Base-by-base conservation (phyloP, 2,888 invertebrate species). In the Pogonocherus hispidulus region DNA sequence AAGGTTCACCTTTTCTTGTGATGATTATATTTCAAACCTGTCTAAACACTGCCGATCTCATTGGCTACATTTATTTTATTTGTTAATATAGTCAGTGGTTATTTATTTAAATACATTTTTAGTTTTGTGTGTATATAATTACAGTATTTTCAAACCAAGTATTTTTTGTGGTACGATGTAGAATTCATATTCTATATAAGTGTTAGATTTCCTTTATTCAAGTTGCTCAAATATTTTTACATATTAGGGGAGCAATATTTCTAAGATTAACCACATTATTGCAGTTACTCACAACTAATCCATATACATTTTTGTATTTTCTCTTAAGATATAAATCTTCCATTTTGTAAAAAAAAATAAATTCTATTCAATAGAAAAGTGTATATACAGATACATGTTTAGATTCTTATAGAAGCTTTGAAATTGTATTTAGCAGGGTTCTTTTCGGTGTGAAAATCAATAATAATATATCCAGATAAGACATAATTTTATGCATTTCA, bases 381-480 rank as follows among this genome's bases (percentile, higher is more conserved):
- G 56, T 67, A 69, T 63, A 56, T 76, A 73, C 75, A 78, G 67
- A 78, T 79, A 77, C 70, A 66, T 75, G 73, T 74, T 74, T 78
- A 78, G 76, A 70, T 68, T 70, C 69, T 69, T 73, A 71, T 76
- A 79, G 77, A 77, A 74, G 79, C 79, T 79, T 78, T 79, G 77
- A 79, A 77, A 74, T 72, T 72, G 69, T 77, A 73, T 76, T 73
- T 77, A 79, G 79, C 79, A 79, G 78, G 78, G 79, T 79, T 73
- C 62, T 73, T 76, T 60, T 77, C 62, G 71, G 70, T 71, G 69
- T 75, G 66, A 60, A 73, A 65, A 68, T 71, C 65, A 63, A 19
- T 66, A 69, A 59, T 55, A 56, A 69, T 57, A 65, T 54, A 44
- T 66, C 35, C 51, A 54, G 23, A 60, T 35, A 67, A 64, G 44